A percentile compares a stretch with the other conserved stretches of the same genome.
phyloP scores from a whole-genome alignment of 2,797 vertebrate genomes.

The Coregonus ussuriensis region DNA sequence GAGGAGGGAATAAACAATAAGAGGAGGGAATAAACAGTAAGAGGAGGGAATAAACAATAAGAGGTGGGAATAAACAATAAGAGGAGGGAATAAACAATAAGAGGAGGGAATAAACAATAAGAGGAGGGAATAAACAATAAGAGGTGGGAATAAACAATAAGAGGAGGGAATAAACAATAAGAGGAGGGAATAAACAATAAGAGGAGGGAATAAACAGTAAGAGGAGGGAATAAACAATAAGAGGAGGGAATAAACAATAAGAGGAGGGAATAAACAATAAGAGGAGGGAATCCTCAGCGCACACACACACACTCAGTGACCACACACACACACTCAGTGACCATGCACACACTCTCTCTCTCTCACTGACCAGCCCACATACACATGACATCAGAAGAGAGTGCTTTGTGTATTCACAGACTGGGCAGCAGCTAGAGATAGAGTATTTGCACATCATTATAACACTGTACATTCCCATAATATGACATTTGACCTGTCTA shows the following conservation, averaged over 20 bases:
- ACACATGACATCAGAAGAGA: constrained; percentile 66
- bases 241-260: not conserved
- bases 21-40: not conserved
- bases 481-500: no score
- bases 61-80: no score
- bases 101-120: no score
- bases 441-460: no score
- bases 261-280: not conserved
- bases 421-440: constrained; percentile 57
- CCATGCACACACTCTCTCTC: constrained; percentile 25
- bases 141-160: no score
- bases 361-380: constrained; percentile 19
- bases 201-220: no score
- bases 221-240: not conserved
- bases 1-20: not conserved
- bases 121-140: no score
- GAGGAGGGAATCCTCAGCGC: not conserved
- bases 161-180: no score
- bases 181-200: no score
- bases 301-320: constrained; percentile 35
- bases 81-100: no score
- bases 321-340: constrained; percentile 35
- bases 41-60: no score
- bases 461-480: no score
- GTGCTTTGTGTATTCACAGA: constrained; percentile 71